Percentiles rank a stretch among this genome's conserved stretches.
Evolutionary conservation across 2,797 vertebrate genomes (phyloP).

Genomic region (Morus bassanus): DNA sequence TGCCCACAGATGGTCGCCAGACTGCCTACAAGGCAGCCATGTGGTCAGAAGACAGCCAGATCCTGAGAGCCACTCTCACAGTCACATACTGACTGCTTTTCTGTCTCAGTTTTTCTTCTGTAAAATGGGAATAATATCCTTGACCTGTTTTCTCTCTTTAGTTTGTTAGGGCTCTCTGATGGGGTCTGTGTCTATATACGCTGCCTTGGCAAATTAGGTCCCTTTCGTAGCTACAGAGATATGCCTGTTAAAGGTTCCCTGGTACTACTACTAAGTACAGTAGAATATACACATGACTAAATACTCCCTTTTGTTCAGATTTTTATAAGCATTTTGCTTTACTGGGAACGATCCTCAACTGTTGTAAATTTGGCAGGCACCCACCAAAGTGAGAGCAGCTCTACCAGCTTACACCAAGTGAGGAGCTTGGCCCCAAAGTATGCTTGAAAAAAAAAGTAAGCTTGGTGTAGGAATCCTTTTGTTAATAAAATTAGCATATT

Average conservation of each 20-base stretch:
- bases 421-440: not conserved
- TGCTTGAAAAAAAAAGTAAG: not conserved
- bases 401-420: not conserved
- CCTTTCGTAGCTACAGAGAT: not conserved
- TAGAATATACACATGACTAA: not conserved
- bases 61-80: not conserved
- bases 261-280: not conserved
- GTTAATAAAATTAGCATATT: slow-evolving; percentile 46
- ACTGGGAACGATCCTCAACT: not conserved
- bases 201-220: not conserved
- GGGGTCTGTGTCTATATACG: not conserved
- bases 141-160: not conserved
- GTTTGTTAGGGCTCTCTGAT: not conserved
- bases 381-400: not conserved
- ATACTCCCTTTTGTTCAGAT: not conserved
- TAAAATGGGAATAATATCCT: not conserved
- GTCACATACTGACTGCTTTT: not conserved
- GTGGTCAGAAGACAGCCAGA: not conserved
- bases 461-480: slow-evolving; percentile 52
- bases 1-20: not conserved
- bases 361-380: not conserved
- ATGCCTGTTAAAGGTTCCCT: not conserved
- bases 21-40: not conserved
- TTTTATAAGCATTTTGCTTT: slow-evolving; percentile 20
- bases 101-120: not conserved